A percentile compares a stretch with the other conserved stretches of the same genome.
Evolutionary conservation across 2,797 vertebrate species (phyloP).

Genomic region (Acropternis orthonyx): DNA sequence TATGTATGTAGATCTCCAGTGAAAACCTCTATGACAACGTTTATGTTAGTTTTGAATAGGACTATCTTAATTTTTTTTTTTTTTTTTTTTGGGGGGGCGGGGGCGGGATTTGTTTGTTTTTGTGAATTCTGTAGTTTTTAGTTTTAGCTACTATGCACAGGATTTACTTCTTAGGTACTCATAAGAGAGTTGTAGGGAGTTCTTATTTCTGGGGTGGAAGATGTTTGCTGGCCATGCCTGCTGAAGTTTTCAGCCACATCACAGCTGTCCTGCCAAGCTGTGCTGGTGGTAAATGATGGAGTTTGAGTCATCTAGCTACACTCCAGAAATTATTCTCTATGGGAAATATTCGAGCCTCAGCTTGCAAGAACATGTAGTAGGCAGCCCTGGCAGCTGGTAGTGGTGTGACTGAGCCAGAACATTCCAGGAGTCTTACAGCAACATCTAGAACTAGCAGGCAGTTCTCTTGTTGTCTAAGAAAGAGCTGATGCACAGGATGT

Average conservation of each 20-base stretch:
- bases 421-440: neutral
- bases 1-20: neutral
- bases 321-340: neutral
- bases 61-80: neutral
- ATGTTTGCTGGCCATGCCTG: neutral
- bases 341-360: neutral
- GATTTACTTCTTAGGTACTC: too few species aligned
- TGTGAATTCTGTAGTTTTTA: too few species aligned
- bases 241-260: neutral
- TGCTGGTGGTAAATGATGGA: neutral
- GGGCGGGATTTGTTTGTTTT: too few species aligned
- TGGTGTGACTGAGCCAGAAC: neutral
- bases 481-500: neutral
- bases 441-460: neutral
- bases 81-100: neutral
- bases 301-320: neutral
- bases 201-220: neutral
- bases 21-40: neutral
- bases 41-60: neutral
- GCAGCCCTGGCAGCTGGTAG: neutral
- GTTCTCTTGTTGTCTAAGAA: neutral
- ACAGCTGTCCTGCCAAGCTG: neutral
- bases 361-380: neutral
- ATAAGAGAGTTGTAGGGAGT: neutral
- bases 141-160: too few species aligned